Evolutionary conservation across 2,888 invertebrate species (phyloP).

Genomic region (Leptinotarsa haldemani): DNA sequence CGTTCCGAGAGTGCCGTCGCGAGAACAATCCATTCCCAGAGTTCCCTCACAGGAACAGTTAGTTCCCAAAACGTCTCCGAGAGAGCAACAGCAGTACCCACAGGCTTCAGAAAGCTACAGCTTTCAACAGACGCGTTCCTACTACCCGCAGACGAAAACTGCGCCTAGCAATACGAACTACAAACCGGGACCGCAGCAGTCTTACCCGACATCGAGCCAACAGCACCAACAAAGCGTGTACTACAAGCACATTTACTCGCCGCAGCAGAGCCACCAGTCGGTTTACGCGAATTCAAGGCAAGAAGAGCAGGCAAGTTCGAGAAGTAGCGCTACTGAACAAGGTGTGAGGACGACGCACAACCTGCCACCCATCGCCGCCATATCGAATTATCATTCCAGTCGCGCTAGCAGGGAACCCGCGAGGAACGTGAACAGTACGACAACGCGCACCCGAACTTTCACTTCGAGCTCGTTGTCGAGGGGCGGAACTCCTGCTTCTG

Average conservation of each 20-base stretch:
- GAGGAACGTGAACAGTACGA: constrained; percentile 43
- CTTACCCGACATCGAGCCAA: constrained; percentile 31
- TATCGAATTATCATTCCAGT: constrained; percentile 67
- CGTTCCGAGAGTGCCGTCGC: constrained; percentile 45
- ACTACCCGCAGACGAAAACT: constrained; percentile 52
- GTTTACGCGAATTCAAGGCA: constrained; percentile 41
- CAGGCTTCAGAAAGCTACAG: constrained; percentile 47
- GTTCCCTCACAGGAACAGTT: constrained; percentile 46
- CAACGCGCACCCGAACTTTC: constrained; percentile 45
- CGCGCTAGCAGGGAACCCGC: constrained; percentile 59
- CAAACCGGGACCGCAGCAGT: constrained; percentile 40
- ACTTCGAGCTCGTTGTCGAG: constrained; percentile 39
- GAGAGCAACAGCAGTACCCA: constrained; percentile 46
- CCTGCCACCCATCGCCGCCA: constrained; percentile 68
- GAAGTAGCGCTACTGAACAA: constrained; percentile 47
- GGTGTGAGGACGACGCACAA: constrained; percentile 65
- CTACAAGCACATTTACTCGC: constrained; percentile 47
- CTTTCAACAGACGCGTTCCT: constrained; percentile 50
- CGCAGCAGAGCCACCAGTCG: constrained; percentile 41
- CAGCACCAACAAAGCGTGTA: constrained; percentile 40
- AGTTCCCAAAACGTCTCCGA: constrained; percentile 45
- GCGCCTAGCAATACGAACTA: constrained; percentile 43
- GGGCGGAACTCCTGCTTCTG: constrained; percentile 42
- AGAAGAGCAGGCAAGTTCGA: constrained; percentile 34
- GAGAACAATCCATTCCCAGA: constrained; percentile 47